Evolutionary conservation across 2,888 invertebrate genomes (phyloP), one percentile per base, ranked within the genome.

Genomic region (Cryptus viduatorius): DNA sequence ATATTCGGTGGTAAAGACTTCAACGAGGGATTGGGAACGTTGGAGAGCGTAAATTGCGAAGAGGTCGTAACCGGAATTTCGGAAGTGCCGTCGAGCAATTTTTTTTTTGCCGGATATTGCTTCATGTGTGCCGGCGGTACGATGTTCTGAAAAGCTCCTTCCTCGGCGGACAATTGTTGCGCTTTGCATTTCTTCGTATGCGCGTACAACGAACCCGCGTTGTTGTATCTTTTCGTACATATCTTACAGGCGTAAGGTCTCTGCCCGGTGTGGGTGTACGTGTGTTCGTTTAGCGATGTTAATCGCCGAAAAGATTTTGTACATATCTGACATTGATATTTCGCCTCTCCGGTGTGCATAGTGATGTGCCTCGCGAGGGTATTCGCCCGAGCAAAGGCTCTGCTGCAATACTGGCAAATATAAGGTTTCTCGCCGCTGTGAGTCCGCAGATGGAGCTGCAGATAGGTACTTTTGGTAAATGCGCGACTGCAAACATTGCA

Each of bases 401-500:
- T 87, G 64, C 91, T 93, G 65, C 93, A 93, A 79, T 93, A 93
- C 72, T 93, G 93, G 76, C 93, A 93, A 77, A 93, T 92, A 44
- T 93, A 93, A 7, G 93, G 93, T 78, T 92, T 93, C 78, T 93
- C 93, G 3, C 93, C 93, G 46, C 93, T 93, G 64, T 93, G 93
- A 1, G 92, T 93, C 46, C 93, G 88, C 16, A 93, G 78, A 81
- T 93, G 93, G 37, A 93, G 61, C 68, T 92, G 93, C 7, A 93
- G 79, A 83, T 93, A 93, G 10, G 93, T 93, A 84, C 93, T 92
- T 80, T 93, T 93, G 0, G 93, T 93, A 44, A 93, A 93, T 10
- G 92, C 93, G 61, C 92, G 88, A 68, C 87, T 92, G 72, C 93
- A 93, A 1, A 92, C 90, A 14, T 91, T 92, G 72, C 93, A 93